Evolutionary conservation across 2,797 vertebrate genomes (phyloP), one percentile per base, ranked within the genome.

Genomic region (Acipenser ruthenus): DNA sequence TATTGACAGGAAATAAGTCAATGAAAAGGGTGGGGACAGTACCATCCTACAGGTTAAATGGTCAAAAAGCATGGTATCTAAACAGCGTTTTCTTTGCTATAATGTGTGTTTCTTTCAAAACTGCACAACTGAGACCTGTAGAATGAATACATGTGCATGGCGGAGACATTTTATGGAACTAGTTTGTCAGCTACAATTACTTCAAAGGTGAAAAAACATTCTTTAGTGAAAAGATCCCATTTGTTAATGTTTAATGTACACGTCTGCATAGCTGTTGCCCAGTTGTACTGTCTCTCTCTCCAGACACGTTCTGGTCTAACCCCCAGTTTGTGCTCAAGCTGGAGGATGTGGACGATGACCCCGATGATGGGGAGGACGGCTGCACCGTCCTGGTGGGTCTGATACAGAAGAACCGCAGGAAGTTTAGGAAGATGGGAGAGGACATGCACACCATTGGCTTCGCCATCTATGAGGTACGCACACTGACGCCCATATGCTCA

Each of bases 381-480:
- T 93, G 92, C 75, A 92, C 89, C 66, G 89, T 94, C 73, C 78
- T 93, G 18, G 79, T 92, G n/a, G 92, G 89, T 23, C 80, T 94
- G 69, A 89, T 93, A 67, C 92, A 94, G 85, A 93, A 93, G 79
- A 92, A 93, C 74, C 85, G 89, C 1, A 79, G 90, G 49, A 84
- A 74, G 62, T 79, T 87, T 73, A 79, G 87, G 64, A 91, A 87
- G 79, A 87, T 84, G 79, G 90, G 91, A 50, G 84, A 92, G 67
- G 89, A 90, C 78, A 90, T 92, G 89, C 87, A 90, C 62, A 93
- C 91, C 69, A 88, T 93, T 0, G 91, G 92, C 72, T 93, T 91
- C 1, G 87, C 88, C 0, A 91, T 93, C 77, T 93, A 93, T 1
- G 85, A 93, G 86, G 92, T 81, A 69, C 56, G 78, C 58, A 58